Percentiles rank a stretch among this genome's conserved stretches.
Conservation (phyloP, 2,888 invertebrate species). For the Phoenoteleia sp. region DNA sequence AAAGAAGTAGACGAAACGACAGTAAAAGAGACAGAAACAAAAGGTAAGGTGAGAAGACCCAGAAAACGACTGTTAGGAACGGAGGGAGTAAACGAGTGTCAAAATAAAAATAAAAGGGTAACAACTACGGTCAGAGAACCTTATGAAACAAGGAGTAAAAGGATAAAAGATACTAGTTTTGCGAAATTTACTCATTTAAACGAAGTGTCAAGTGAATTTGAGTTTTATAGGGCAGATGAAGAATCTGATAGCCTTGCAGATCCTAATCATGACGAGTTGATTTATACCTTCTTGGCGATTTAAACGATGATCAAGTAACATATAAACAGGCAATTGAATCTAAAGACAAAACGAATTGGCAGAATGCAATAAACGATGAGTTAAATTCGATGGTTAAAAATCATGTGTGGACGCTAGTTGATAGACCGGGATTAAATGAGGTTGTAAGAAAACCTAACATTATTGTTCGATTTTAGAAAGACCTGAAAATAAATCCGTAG, state of each 20-base stretch:
- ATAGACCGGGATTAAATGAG: too few relatives aligned
- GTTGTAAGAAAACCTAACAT: too few relatives aligned
- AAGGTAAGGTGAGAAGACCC: not conserved
- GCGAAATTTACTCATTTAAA: not conserved
- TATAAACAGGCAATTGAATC: not conserved
- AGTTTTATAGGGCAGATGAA: not conserved
- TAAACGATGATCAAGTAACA: not conserved
- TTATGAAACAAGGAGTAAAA: not conserved
- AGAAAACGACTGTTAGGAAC: not conserved
- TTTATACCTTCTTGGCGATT: not conserved
- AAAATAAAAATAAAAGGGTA: not conserved
- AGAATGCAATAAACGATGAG: not conserved
- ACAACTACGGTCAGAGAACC: not conserved
- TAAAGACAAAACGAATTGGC: not conserved
- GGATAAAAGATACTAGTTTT: not conserved
- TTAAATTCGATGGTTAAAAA: not conserved
- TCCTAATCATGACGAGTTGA: not conserved
- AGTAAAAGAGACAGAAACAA: not conserved
- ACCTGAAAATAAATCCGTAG: not conserved
- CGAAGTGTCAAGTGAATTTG: not conserved
- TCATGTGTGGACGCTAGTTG: not conserved
- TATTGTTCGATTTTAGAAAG: too few relatives aligned
- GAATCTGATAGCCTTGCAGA: not conserved
- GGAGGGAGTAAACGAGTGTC: not conserved
- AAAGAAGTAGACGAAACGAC: not conserved